A percentile compares a stretch with the other conserved stretches of the same genome.
Conservation (phyloP, 2,113 vertebrate genomes). For the Leucosticte australis region DNA sequence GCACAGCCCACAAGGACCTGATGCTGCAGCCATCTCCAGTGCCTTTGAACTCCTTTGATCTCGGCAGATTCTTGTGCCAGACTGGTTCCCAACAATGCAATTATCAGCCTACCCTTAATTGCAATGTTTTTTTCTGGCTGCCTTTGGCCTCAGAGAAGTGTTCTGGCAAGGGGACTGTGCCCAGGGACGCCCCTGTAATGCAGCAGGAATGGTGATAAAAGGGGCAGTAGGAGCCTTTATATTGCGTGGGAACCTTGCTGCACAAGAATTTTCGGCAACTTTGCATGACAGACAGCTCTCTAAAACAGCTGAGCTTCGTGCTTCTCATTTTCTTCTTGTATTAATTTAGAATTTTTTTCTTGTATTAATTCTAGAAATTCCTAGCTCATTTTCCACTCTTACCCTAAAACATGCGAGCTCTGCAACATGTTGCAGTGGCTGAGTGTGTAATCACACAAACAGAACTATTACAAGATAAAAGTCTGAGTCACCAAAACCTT, state of each 20-base stretch:
- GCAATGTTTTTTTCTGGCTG: constrained; percentile 25
- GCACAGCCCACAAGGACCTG: background rate
- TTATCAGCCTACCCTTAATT: constrained; percentile 45
- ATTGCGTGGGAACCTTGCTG: constrained; percentile 23
- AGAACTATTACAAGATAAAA: background rate
- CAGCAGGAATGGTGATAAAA: constrained; percentile 14
- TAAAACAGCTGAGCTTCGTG: background rate
- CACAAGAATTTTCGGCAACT: background rate
- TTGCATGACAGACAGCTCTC: background rate
- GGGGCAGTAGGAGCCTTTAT: constrained; percentile 7
- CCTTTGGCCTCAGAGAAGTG: background rate
- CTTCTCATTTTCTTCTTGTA: background rate
- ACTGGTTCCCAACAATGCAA: constrained; percentile 49
- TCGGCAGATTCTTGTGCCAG: constrained; percentile 29
- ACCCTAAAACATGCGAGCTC: background rate
- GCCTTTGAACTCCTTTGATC: constrained; percentile 33
- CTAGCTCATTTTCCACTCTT: background rate
- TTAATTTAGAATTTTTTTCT: background rate
- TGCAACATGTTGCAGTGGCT: background rate
- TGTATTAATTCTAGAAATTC: background rate
- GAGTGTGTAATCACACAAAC: background rate
- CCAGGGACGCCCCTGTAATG: constrained; percentile 2
- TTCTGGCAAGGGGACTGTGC: background rate
- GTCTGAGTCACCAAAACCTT: background rate
- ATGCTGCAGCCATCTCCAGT: background rate